Evolutionary conservation across 2,113 vertebrate species (phyloP).

Genomic region (Ailurus styani): DNA sequence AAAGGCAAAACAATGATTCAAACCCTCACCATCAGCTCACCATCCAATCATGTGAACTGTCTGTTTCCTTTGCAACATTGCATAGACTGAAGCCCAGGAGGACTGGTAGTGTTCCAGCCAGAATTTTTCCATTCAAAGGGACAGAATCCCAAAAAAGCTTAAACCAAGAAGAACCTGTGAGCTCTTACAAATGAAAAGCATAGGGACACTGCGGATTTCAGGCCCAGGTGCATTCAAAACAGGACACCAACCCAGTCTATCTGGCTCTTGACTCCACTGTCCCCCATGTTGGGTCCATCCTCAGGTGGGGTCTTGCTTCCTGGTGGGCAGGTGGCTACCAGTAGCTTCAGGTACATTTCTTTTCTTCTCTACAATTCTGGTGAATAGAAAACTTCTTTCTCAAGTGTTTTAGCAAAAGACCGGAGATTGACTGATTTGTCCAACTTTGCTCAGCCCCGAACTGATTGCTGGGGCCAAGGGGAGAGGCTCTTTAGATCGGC

Average conservation of each 20-base stretch:
- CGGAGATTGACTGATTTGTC: not conserved
- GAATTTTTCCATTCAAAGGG: not conserved
- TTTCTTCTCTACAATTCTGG: not conserved
- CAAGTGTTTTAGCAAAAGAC: not conserved
- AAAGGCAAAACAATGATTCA: not conserved
- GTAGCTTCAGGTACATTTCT: no score
- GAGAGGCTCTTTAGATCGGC: not conserved
- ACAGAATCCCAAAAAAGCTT: not conserved
- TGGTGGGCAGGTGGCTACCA: not conserved
- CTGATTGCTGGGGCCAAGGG: not conserved
- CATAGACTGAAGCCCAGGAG: not conserved
- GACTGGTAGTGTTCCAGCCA: not conserved
- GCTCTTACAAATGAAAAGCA: not conserved
- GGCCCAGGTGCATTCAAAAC: not conserved
- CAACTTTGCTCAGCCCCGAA: not conserved
- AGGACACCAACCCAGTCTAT: not conserved
- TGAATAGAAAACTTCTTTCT: not conserved
- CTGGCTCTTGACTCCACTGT: not conserved
- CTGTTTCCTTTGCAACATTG: not conserved
- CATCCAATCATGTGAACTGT: fast-evolving
- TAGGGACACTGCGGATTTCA: not conserved
- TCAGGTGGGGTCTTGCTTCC: not conserved
- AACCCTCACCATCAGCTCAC: not conserved
- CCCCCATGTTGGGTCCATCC: not conserved
- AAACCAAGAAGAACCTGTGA: not conserved